Conservation (phyloP, 2,797 vertebrate species). For the Lagorchestes hirsutus region DNA sequence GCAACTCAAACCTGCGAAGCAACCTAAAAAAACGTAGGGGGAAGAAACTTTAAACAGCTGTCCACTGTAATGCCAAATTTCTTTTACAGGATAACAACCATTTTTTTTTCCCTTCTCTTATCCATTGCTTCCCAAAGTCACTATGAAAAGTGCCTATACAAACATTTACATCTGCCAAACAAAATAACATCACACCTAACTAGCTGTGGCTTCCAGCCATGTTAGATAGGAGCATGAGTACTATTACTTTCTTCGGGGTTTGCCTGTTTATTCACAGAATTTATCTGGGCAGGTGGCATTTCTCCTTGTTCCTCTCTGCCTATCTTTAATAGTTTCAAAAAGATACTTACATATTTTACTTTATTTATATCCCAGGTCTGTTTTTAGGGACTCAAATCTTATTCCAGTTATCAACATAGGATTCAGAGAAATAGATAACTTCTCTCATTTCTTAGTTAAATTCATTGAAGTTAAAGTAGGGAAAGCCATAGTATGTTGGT, state of each 20-base stretch:
- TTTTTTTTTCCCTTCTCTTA: slow-evolving; percentile 73
- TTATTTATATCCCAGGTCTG: not conserved
- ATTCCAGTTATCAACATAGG: slow-evolving; percentile 48
- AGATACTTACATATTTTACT: not conserved
- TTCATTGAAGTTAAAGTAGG: not conserved
- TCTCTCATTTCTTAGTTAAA: slow-evolving; percentile 24
- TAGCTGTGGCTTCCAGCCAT: slow-evolving; percentile 58
- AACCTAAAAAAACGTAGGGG: slow-evolving; percentile 47
- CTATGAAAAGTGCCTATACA: slow-evolving; percentile 60
- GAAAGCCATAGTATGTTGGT: slow-evolving; percentile 32
- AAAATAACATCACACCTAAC: slow-evolving; percentile 78
- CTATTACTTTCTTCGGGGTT: not conserved
- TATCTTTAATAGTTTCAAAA: slow-evolving; percentile 47
- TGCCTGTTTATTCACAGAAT: slow-evolving; percentile 28
- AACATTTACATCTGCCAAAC: slow-evolving; percentile 70
- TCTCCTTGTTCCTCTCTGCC: not conserved
- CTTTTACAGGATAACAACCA: slow-evolving; percentile 55
- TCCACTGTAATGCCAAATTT: slow-evolving; percentile 69
- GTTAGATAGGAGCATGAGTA: slow-evolving; percentile 67
- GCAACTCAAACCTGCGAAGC: slow-evolving; percentile 64
- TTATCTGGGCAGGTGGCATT: slow-evolving; percentile 44
- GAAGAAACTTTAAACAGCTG: slow-evolving; percentile 76
- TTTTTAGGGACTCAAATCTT: not conserved
- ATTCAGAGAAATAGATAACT: slow-evolving; percentile 10
- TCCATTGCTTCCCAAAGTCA: slow-evolving; percentile 64